Percentiles rank a stretch among this genome's conserved stretches.
These are phyloP conservation scores for Rhagonycha fulva DNA, from an alignment of 2,888 invertebrate species.

Conservation along the genomic window DNA sequence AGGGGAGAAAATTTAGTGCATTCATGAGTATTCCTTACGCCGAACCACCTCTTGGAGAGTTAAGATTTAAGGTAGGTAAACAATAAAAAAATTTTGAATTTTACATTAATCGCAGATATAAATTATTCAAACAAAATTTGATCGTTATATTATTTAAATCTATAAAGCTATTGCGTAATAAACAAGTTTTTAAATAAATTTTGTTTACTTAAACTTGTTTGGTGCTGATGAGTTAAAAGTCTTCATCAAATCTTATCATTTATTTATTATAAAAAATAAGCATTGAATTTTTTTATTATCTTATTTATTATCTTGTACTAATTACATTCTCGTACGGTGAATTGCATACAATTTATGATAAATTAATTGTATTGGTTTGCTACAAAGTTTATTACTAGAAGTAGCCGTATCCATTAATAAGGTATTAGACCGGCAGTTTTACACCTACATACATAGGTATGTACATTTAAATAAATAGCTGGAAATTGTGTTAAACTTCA, in stretches of 20 bases:
- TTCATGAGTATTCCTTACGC: constrained; percentile 71
- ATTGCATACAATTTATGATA: no score
- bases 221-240: not conserved
- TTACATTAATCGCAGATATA: not conserved
- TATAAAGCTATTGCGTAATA: not conserved
- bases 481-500: no score
- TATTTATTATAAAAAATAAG: not conserved
- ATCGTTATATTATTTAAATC: not conserved
- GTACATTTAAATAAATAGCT: no score
- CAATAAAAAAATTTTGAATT: not conserved
- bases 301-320: no score
- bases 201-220: not conserved
- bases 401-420: no score
- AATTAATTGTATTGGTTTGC: no score
- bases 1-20: constrained; percentile 62
- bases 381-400: no score
- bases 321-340: no score
- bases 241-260: not conserved
- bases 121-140: not conserved
- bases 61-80: constrained; percentile 65
- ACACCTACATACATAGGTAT: no score
- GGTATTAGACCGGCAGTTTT: no score
- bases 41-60: constrained; percentile 62
- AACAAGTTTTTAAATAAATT: not conserved
- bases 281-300: not conserved